Conservation (phyloP, 2,797 vertebrate species). For the Platalea minor region DNA sequence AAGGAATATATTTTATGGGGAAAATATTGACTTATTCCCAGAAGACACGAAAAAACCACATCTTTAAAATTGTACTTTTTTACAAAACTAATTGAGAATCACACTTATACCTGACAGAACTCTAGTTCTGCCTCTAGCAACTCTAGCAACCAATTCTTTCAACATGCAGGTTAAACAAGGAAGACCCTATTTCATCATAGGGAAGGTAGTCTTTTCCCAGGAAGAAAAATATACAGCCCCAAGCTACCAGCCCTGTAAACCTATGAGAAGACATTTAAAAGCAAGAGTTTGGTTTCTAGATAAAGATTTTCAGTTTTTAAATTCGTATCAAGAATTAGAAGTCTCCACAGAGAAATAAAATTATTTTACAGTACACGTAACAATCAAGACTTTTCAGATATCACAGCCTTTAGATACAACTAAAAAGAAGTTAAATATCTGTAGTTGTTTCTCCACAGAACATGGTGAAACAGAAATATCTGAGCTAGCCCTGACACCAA, state of each 20-base stretch:
- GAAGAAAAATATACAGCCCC: background rate
- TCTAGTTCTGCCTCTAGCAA: background rate
- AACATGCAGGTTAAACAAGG: background rate
- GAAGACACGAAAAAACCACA: accelerated
- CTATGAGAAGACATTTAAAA: background rate
- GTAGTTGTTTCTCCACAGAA: background rate
- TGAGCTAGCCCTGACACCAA: background rate
- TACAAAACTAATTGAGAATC: background rate
- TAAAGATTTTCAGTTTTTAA: background rate
- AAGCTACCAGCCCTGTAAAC: background rate
- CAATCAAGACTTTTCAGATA: background rate
- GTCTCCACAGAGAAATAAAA: background rate
- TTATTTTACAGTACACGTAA: background rate
- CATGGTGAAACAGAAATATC: background rate
- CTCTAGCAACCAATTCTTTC: background rate
- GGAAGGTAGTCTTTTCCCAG: background rate
- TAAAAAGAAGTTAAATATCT: background rate
- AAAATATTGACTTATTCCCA: background rate
- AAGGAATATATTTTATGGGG: background rate
- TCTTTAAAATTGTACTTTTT: background rate
- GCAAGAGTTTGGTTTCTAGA: background rate
- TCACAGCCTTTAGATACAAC: background rate
- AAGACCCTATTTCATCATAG: background rate
- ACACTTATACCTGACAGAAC: background rate
- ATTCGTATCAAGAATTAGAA: background rate